A percentile compares a stretch with the other conserved stretches of the same genome.
Conservation (phyloP, 2,113 vertebrate genomes). For the Pelodiscus sinensis region DNA sequence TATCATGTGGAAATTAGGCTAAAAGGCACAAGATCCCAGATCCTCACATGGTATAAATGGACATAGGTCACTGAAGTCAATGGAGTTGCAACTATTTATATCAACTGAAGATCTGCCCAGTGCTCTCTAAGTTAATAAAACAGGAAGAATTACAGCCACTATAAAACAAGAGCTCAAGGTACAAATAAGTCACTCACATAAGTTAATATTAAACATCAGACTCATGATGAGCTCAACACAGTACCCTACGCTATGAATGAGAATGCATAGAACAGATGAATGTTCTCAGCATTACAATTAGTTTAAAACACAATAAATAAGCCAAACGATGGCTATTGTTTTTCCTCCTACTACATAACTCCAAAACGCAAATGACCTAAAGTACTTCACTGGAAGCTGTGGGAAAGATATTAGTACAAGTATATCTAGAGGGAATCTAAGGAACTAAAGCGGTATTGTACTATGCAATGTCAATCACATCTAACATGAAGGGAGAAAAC, state of each 20-base stretch:
- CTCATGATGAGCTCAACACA: not conserved
- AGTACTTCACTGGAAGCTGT: conserved; percentile 55
- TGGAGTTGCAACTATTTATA: not conserved
- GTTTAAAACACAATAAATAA: not conserved
- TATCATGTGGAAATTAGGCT: conserved; percentile 2
- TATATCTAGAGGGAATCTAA: conserved; percentile 61
- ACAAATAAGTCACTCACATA: not conserved
- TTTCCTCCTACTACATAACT: conserved; percentile 40
- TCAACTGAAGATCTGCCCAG: not conserved
- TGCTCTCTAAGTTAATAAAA: not conserved
- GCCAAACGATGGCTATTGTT: not conserved
- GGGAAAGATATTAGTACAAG: conserved; percentile 41
- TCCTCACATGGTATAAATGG: conserved; percentile 18
- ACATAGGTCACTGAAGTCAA: not conserved
- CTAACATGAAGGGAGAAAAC: conserved; percentile 68
- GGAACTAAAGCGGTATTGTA: conserved; percentile 45
- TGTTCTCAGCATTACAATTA: not conserved
- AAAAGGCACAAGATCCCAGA: not conserved
- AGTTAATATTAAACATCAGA: not conserved
- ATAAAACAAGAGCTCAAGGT: not conserved
- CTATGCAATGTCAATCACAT: conserved; percentile 54
- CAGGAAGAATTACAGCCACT: not conserved
- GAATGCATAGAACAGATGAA: not conserved
- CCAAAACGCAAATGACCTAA: conserved; percentile 24
- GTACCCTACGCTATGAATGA: not conserved